phyloP scores from a whole-genome alignment of 1,140 invertebrate genomes.

The Drosophila kikkawai region DNA sequence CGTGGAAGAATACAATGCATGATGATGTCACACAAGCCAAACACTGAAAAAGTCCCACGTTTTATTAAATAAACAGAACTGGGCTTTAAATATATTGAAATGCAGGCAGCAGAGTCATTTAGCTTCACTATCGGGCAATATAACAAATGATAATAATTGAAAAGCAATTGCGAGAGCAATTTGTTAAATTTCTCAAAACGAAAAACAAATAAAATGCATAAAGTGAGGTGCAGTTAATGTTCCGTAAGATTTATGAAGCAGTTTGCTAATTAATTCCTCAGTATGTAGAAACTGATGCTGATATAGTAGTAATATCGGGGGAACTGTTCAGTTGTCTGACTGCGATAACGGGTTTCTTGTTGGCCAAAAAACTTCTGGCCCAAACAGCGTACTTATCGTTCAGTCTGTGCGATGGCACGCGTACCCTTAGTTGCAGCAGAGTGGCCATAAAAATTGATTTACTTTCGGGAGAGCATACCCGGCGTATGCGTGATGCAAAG shows the following conservation, averaged over 20 bases:
- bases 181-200: conserved; percentile 38
- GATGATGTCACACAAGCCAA: conserved; percentile 57
- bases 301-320: not conserved
- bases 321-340: conserved; percentile 4
- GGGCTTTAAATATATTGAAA: conserved; percentile 55
- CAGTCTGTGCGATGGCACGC: conserved; percentile 41
- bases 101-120: conserved; percentile 65
- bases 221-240: conserved; percentile 25
- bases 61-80: conserved; percentile 36
- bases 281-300: conserved; percentile 8
- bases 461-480: conserved; percentile 42
- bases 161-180: conserved; percentile 51
- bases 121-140: conserved; percentile 44
- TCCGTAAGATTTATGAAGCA: conserved; percentile 34
- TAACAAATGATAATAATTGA: conserved; percentile 56
- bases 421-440: conserved; percentile 38
- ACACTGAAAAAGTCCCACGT: conserved; percentile 42
- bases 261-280: conserved; percentile 37
- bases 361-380: conserved; percentile 18
- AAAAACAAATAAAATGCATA: conserved; percentile 20
- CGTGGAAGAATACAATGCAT: conserved; percentile 36
- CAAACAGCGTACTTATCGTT: conserved; percentile 23
- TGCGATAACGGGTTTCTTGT: conserved; percentile 37
- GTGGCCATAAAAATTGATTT: conserved; percentile 76
- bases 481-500: conserved; percentile 74